Evolutionary conservation across 2,888 invertebrate species (phyloP).

Genomic region (Andrena minutula): DNA sequence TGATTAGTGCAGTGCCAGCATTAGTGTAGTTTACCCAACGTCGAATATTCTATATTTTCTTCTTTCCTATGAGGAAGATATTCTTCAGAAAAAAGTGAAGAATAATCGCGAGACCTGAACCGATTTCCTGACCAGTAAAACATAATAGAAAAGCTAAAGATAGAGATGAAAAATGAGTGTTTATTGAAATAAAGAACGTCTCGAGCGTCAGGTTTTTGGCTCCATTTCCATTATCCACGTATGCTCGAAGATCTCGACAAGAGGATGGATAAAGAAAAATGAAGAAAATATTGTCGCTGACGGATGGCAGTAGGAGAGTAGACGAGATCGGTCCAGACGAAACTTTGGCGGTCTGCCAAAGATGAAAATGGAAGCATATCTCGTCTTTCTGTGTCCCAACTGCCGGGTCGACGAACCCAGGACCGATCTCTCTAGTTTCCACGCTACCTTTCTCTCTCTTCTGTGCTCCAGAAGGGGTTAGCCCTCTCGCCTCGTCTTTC

Average conservation of each 20-base stretch:
- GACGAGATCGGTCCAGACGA: constrained; percentile 65
- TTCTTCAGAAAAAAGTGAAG: no score
- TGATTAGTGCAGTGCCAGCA: no score
- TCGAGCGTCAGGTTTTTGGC: constrained; percentile 6
- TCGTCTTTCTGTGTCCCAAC: constrained; percentile 76
- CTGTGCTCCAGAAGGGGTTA: constrained; percentile 25
- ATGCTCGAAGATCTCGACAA: background rate
- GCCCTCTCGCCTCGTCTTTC: constrained; percentile 17
- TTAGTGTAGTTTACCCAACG: no score
- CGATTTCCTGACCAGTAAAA: no score
- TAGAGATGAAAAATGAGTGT: no score
- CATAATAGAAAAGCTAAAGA: no score
- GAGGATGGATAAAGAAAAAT: background rate
- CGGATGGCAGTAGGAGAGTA: constrained; percentile 60
- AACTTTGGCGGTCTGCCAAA: constrained; percentile 81
- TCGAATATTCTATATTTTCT: no score
- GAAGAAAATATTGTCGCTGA: constrained; percentile 46
- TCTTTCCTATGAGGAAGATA: no score
- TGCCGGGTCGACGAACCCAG: constrained; percentile 79
- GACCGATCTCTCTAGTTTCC: constrained; percentile 65
- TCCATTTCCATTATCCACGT: constrained; percentile 24
- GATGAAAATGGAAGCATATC: constrained; percentile 84
- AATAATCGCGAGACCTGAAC: no score
- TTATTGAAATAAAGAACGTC: no score
- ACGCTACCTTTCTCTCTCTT: constrained; percentile 38